A percentile compares a stretch with the other conserved stretches of the same genome.
Conservation (phyloP, 2,888 invertebrate genomes). For the Nephrotoma guestfalica region DNA sequence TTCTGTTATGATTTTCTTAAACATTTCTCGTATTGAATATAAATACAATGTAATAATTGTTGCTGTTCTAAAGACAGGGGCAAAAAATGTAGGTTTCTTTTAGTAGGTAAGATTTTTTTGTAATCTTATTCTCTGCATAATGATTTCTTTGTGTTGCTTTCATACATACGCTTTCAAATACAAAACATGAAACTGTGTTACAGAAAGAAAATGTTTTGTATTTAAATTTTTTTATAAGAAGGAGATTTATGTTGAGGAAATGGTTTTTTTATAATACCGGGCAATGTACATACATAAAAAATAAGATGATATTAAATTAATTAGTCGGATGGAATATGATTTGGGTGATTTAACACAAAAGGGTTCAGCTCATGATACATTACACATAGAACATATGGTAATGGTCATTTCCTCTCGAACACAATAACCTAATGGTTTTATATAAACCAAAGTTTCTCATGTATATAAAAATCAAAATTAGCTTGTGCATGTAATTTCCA, state of each 20-base stretch:
- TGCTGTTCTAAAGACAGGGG: background rate
- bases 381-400: background rate
- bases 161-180: background rate
- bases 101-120: background rate
- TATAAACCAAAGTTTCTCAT: background rate
- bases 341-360: background rate
- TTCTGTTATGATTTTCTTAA: background rate
- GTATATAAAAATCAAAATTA: background rate
- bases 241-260: background rate
- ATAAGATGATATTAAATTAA: background rate
- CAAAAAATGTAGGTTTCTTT: background rate
- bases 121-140: background rate
- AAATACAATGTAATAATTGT: background rate
- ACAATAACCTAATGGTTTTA: background rate
- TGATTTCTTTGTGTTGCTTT: background rate
- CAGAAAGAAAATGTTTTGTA: background rate
- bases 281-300: background rate
- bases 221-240: background rate
- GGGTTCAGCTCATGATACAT: background rate
- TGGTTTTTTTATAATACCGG: background rate
- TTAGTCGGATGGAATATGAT: background rate
- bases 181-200: background rate
- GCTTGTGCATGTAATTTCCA: background rate
- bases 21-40: background rate
- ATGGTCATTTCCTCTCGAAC: background rate